These are phyloP conservation scores for Formica aserva DNA, from an alignment of 2,888 invertebrate species.

Conservation along the genomic window DNA sequence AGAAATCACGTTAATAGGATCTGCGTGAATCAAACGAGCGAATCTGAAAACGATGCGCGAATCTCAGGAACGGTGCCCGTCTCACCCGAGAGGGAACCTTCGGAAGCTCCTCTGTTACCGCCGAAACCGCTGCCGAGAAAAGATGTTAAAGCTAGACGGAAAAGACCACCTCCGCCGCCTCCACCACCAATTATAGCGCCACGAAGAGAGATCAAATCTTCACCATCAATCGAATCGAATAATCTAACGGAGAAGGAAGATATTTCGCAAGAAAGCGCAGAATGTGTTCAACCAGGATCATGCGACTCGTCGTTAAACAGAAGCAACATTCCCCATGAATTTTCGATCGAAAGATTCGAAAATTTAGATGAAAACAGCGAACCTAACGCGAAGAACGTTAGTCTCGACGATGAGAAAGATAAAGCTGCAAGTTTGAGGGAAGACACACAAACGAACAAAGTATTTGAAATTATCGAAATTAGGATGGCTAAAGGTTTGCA, in stretches of 20 bases:
- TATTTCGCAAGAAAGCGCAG: slow-evolving; percentile 11
- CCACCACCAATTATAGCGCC: slow-evolving; percentile 79
- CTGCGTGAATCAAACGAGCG: slow-evolving; percentile 71
- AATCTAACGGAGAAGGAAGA: slow-evolving; percentile 31
- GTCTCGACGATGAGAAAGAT: not conserved
- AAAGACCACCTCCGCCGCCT: slow-evolving; percentile 85
- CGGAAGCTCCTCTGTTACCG: slow-evolving; percentile 78
- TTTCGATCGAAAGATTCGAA: not conserved
- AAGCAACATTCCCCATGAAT: not conserved
- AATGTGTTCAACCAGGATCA: not conserved
- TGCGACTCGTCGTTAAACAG: not conserved
- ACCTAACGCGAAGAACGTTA: not conserved
- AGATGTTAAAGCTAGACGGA: slow-evolving; percentile 81
- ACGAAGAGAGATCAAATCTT: slow-evolving; percentile 73
- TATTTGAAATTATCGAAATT: slow-evolving; percentile 82
- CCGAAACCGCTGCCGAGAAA: slow-evolving; percentile 85
- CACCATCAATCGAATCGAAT: slow-evolving; percentile 36
- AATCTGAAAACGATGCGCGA: slow-evolving; percentile 34
- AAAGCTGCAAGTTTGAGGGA: not conserved
- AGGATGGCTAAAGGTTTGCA: slow-evolving; percentile 75
- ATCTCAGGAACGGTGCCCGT: slow-evolving; percentile 9
- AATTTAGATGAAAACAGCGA: not conserved
- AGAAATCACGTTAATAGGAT: slow-evolving; percentile 82
- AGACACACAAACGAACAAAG: slow-evolving; percentile 75
- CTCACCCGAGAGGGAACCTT: slow-evolving; percentile 14